Conservation (phyloP, 2,113 vertebrate species). For the Zootoca vivipara region DNA sequence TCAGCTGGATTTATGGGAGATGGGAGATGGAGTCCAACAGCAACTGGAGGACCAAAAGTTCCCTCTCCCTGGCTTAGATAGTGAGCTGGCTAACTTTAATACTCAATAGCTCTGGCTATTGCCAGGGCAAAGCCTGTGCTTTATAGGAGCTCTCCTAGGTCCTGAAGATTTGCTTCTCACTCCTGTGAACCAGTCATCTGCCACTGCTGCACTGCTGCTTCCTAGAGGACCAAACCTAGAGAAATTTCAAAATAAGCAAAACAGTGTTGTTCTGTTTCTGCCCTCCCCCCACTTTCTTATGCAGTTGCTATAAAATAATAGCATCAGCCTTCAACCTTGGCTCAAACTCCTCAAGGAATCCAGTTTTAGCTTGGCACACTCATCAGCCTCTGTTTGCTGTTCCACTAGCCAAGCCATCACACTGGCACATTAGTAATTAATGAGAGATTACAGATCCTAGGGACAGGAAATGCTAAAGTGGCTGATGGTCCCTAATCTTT, state of each 20-base stretch:
- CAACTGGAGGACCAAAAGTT: background rate
- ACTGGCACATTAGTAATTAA: conserved; percentile 19
- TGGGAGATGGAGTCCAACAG: background rate
- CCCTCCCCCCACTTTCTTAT: background rate
- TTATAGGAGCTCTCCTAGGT: background rate
- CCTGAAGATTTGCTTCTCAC: background rate
- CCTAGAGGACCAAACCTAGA: background rate
- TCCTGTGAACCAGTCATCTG: background rate
- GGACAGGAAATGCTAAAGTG: background rate
- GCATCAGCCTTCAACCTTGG: background rate
- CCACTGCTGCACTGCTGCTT: background rate
- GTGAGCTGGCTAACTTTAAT: background rate
- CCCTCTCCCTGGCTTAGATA: background rate
- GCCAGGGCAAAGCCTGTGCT: background rate
- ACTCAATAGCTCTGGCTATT: background rate
- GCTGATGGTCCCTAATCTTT: background rate
- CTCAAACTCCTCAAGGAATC: background rate
- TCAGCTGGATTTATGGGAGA: background rate
- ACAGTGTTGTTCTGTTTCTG: background rate
- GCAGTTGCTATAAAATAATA: background rate
- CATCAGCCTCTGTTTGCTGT: background rate
- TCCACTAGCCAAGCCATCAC: background rate
- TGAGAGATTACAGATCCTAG: background rate
- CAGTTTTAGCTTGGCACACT: background rate
- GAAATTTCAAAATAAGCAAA: background rate